Base-by-base conservation (phyloP, 1,140 invertebrate genomes). In the Latrodectus geometricus region DNA sequence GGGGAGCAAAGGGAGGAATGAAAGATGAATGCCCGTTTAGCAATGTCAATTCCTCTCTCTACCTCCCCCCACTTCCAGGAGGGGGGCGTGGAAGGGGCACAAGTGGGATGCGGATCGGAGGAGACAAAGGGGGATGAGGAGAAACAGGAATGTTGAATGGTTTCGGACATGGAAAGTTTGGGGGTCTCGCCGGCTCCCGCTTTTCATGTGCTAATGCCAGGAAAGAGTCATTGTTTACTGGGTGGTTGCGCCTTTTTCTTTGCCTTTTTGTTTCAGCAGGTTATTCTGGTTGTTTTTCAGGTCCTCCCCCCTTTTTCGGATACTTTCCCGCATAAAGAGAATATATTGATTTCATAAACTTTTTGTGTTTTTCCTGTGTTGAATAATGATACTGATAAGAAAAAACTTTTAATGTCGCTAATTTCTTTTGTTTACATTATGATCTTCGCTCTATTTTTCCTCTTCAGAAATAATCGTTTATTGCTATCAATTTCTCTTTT, bases 121-220 rank as follows among this genome's bases (percentile, higher is more conserved):
- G 79, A 70, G 70, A 23, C 21, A 49, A 50, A 23, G 35, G 48
- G 23, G 12, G 48, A 84, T 75, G 82, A 23, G 76, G 68, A 84
- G 72, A 80, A 61, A 80, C 52, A 50, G 82, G 82, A 84, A 84
- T 84, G 82, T 54, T 76, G 82, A 83, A 83, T 83, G 70, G 72
- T 74, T 74, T 73, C 72, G 70, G 80, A 73, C 70, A 83, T 65
- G 49, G 52, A 52, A 56, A 49, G 66, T n/a, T 7, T 52, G 5
- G 79, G 80, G 56, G 70, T n/a, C 7, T 49, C 50, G 66, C 65
- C 11, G 72, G 69, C 23, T 52, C 54, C 17, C 54, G 11, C 82
- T 84, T 84, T 84, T 84, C 82, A 84, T 84, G 82, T 84, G 82
- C 72, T 84, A 84, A 84, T 84, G 69, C 76, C 21, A 56, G 54